Evolutionary conservation across 2,113 vertebrate genomes (phyloP).

Genomic region (Stictonetta naevosa): DNA sequence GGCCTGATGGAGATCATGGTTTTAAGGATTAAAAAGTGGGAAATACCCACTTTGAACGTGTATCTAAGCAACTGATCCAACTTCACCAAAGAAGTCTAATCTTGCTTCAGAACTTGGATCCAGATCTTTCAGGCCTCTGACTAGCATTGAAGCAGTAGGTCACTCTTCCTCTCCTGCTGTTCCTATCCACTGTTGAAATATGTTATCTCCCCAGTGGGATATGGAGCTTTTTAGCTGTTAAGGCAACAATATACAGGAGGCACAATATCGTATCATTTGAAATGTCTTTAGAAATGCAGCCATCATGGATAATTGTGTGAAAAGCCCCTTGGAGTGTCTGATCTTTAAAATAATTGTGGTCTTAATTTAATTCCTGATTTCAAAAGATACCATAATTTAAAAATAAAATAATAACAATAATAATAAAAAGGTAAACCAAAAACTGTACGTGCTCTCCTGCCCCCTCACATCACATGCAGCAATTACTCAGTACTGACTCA

Average conservation of each 20-base stretch:
- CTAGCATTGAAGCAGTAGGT: background rate
- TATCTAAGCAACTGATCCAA: background rate
- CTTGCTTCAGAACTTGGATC: background rate
- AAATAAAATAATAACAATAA: background rate
- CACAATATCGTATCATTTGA: background rate
- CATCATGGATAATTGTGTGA: background rate
- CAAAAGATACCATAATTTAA: background rate
- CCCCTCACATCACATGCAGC: background rate
- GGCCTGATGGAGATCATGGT: background rate
- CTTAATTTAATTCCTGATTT: background rate
- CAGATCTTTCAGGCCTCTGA: background rate
- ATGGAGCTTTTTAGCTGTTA: background rate
- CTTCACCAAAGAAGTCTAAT: background rate
- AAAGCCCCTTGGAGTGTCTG: background rate
- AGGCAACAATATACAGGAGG: background rate
- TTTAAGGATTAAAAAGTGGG: background rate
- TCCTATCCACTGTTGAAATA: background rate
- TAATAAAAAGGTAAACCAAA: background rate
- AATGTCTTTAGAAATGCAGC: background rate
- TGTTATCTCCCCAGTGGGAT: background rate
- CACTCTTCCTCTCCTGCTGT: background rate
- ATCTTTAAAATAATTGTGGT: background rate
- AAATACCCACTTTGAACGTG: background rate
- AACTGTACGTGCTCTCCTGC: fast-evolving
- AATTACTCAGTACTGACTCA: background rate